phyloP scores from a whole-genome alignment of 2,113 vertebrate species.

The Sceloporus undulatus region DNA sequence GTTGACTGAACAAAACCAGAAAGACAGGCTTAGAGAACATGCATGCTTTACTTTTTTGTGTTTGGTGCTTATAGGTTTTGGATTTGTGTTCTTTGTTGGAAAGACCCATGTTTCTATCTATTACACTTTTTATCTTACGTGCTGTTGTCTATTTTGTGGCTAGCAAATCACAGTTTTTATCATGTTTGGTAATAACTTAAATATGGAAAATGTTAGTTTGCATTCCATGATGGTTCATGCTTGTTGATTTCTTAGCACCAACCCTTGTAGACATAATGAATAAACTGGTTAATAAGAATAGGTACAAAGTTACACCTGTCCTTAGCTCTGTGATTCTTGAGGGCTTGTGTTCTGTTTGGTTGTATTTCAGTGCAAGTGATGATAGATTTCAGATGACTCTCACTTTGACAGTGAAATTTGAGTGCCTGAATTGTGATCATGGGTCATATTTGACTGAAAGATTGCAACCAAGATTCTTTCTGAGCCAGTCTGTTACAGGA shows the following conservation, averaged over 20 bases:
- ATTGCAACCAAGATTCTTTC: not conserved
- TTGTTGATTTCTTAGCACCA: not conserved
- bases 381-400: not conserved
- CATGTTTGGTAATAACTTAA: not conserved
- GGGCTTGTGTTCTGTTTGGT: not conserved
- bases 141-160: not conserved
- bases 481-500: not conserved
- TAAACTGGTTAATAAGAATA: not conserved
- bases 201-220: not conserved
- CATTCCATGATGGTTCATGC: not conserved
- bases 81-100: not conserved
- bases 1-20: conserved; percentile 2
- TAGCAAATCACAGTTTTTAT: not conserved
- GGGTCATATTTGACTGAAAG: not conserved
- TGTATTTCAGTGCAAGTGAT: not conserved
- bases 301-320: not conserved
- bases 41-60: not conserved
- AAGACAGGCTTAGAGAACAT: fast-evolving
- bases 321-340: not conserved
- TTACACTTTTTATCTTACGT: not conserved
- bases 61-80: not conserved
- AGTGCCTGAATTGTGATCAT: not conserved
- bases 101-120: not conserved
- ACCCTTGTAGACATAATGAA: not conserved
- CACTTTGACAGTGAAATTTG: not conserved